These are phyloP conservation scores for Diloba caeruleocephala DNA, from an alignment of 2,888 invertebrate genomes.

Conservation along the genomic window DNA sequence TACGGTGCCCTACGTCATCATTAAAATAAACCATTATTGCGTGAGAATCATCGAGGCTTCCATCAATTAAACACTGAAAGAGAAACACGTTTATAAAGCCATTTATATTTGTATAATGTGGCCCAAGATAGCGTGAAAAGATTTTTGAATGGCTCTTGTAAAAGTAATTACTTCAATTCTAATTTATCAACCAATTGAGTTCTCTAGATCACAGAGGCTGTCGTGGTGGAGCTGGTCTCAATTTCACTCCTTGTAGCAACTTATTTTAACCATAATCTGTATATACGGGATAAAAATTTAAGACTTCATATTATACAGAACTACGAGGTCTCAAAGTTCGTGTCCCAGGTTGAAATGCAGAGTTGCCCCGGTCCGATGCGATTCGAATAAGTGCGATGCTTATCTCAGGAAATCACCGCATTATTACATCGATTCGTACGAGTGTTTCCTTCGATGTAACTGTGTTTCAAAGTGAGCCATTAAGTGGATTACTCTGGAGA, in stretches of 20 bases:
- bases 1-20: slow-evolving; percentile 27
- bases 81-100: slow-evolving; percentile 12
- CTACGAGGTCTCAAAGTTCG: not conserved
- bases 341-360: slow-evolving; percentile 1
- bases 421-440: slow-evolving; percentile 34
- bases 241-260: too few relatives aligned
- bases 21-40: slow-evolving; percentile 15
- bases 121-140: too few relatives aligned
- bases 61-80: slow-evolving; percentile 10
- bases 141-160: slow-evolving; percentile 2
- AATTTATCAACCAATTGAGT: slow-evolving; percentile 14
- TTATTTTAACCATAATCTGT: too few relatives aligned
- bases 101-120: not conserved
- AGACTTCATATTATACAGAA: too few relatives aligned
- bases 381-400: slow-evolving; percentile 9
- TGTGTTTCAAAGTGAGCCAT: slow-evolving; percentile 38
- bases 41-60: slow-evolving; percentile 14
- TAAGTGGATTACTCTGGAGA: slow-evolving; percentile 24
- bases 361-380: slow-evolving; percentile 13
- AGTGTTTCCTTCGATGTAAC: slow-evolving; percentile 35
- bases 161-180: slow-evolving; percentile 3
- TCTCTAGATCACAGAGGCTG: slow-evolving; percentile 5
- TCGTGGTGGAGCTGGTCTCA: too few relatives aligned
- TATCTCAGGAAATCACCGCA: slow-evolving; percentile 27
- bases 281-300: too few relatives aligned